phyloP scores from a whole-genome alignment of 1,140 invertebrate genomes.

The Mercenaria mercenaria region DNA sequence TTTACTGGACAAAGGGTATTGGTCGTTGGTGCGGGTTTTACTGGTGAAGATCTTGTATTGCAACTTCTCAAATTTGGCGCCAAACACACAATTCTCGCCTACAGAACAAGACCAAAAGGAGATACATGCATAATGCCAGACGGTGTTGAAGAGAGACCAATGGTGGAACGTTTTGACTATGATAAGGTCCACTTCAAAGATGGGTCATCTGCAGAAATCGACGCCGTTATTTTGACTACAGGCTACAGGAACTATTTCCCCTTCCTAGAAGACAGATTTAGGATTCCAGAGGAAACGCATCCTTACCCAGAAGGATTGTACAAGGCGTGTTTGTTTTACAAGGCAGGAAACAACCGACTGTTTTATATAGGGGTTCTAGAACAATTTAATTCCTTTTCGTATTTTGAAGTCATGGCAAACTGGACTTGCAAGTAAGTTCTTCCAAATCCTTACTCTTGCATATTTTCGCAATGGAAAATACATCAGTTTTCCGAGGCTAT shows the following conservation, averaged over 20 bases:
- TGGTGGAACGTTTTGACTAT: slow-evolving; percentile 8
- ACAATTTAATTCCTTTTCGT: not conserved
- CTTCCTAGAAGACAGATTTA: slow-evolving; percentile 22
- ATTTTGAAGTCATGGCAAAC: slow-evolving; percentile 17
- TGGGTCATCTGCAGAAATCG: slow-evolving; percentile 25
- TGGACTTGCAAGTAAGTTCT: slow-evolving; percentile 61
- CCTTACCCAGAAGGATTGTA: slow-evolving; percentile 51
- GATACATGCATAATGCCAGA: slow-evolving; percentile 17
- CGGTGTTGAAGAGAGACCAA: slow-evolving; percentile 38
- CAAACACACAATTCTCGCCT: not conserved
- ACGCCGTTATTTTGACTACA: slow-evolving; percentile 56
- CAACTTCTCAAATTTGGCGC: slow-evolving; percentile 48
- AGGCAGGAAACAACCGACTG: not conserved
- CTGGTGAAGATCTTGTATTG: slow-evolving; percentile 57
- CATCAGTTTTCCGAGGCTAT: too few relatives aligned
- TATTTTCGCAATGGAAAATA: too few relatives aligned
- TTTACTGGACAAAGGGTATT: slow-evolving; percentile 56
- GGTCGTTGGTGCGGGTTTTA: slow-evolving; percentile 26
- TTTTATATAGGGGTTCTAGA: not conserved
- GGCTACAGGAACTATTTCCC: slow-evolving; percentile 57
- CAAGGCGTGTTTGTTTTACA: slow-evolving; percentile 18
- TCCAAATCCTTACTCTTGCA: too few relatives aligned
- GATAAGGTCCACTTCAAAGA: slow-evolving; percentile 53
- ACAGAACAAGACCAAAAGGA: not conserved
- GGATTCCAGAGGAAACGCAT: not conserved